A percentile compares a stretch with the other conserved stretches of the same genome.
Evolutionary conservation across 2,797 vertebrate genomes (phyloP).

Genomic region (Pristis pectinata): DNA sequence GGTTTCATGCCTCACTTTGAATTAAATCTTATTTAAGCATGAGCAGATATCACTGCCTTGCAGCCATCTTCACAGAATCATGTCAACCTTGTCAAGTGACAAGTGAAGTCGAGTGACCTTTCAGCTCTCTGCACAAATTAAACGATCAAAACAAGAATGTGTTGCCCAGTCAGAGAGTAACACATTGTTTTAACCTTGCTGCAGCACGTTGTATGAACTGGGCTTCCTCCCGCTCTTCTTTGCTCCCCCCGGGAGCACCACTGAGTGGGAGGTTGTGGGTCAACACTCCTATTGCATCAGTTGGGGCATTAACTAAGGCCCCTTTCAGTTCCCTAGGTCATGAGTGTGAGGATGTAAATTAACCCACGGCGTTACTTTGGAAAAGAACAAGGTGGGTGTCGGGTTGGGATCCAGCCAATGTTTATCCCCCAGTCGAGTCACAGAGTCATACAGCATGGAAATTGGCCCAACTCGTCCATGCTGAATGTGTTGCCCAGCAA

Average conservation of each 20-base stretch:
- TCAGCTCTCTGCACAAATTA: conserved; percentile 13
- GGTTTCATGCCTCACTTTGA: not conserved
- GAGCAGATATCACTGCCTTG: not conserved
- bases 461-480: too few relatives aligned
- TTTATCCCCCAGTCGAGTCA: too few relatives aligned
- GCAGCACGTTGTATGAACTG: not conserved
- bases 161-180: not conserved
- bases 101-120: not conserved
- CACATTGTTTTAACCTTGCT: not conserved
- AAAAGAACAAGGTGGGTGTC: too few relatives aligned
- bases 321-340: too few relatives aligned
- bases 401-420: too few relatives aligned
- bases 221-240: not conserved
- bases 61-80: not conserved
- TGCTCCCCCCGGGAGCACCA: not conserved
- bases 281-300: not conserved
- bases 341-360: too few relatives aligned
- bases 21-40: conserved; percentile 15
- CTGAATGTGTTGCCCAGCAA: too few relatives aligned
- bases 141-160: not conserved
- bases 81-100: conserved; percentile 16
- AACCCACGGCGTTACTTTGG: too few relatives aligned
- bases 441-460: too few relatives aligned
- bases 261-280: not conserved
- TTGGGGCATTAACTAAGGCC: too few relatives aligned